Percentiles rank a stretch among this genome's conserved stretches.
Conservation (phyloP, 2,888 invertebrate species). For the Graphium colonna region DNA sequence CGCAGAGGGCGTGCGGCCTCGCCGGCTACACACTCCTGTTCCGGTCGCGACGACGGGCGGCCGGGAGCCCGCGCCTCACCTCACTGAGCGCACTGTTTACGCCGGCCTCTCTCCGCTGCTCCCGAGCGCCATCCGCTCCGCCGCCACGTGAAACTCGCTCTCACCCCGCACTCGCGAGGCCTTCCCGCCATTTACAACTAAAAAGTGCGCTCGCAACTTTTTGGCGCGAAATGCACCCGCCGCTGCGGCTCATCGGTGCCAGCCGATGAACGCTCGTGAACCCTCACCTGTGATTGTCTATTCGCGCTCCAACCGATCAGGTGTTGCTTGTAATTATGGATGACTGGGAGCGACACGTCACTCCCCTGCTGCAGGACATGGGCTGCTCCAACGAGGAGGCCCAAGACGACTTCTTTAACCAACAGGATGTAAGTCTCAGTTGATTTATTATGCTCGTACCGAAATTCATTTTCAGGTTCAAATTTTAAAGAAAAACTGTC, state of each 20-base stretch:
- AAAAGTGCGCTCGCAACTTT: conserved; percentile 56
- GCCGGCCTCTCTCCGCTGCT: conserved; percentile 70
- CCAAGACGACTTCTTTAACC: conserved; percentile 80
- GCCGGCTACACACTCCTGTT: conserved; percentile 62
- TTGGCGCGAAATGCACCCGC: conserved; percentile 68
- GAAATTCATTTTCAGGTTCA: too few relatives aligned
- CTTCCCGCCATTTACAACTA: conserved; percentile 66
- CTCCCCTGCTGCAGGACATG: conserved; percentile 80
- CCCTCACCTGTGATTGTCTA: conserved; percentile 55
- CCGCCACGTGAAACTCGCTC: too few relatives aligned
- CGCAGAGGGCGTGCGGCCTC: conserved; percentile 61
- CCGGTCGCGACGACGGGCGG: conserved; percentile 79
- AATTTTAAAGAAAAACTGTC: too few relatives aligned
- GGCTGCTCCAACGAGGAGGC: conserved; percentile 75
- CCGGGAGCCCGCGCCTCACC: conserved; percentile 74
- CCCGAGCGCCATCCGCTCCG: conserved; percentile 66
- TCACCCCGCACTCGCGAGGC: conserved; percentile 66
- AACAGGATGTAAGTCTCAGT: conserved; percentile 77
- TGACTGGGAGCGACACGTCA: conserved; percentile 82
- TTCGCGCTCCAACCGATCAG: conserved; percentile 46
- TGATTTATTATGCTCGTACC: conserved; percentile 1
- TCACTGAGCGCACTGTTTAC: conserved; percentile 60
- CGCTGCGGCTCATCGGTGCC: conserved; percentile 38
- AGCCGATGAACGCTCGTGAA: conserved; percentile 59
- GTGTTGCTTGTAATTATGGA: conserved; percentile 64